phyloP scores from a whole-genome alignment of 2,888 invertebrate genomes.

The Margaritifera margaritifera region DNA sequence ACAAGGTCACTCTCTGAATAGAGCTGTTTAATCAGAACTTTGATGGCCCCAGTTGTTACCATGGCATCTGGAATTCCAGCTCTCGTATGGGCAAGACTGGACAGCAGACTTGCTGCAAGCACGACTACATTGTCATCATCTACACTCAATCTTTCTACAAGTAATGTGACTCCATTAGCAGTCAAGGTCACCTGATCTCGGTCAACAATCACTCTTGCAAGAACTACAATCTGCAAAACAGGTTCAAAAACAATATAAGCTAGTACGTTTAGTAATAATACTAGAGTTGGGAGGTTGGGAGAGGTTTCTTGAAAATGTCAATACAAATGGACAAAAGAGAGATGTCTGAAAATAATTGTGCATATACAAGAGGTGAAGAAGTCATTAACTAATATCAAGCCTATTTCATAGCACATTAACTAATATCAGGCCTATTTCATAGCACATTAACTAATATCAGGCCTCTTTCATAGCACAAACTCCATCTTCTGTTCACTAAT shows the following conservation, averaged over 20 bases:
- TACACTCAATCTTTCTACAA: constrained; percentile 65
- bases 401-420: no score
- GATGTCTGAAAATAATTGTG: no score
- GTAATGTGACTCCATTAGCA: constrained; percentile 66
- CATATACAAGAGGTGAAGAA: no score
- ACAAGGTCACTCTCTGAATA: constrained; percentile 65
- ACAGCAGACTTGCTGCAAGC: constrained; percentile 67
- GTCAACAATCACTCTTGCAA: constrained; percentile 70
- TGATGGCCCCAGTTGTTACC: constrained; percentile 69
- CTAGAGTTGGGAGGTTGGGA: background rate
- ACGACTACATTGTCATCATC: constrained; percentile 68
- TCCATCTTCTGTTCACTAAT: no score
- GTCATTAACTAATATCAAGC: no score
- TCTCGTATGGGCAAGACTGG: constrained; percentile 71
- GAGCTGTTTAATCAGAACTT: constrained; percentile 62
- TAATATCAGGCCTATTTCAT: no score
- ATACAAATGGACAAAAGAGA: no score
- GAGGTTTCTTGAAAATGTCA: no score
- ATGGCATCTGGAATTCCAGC: constrained; percentile 73
- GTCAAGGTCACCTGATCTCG: constrained; percentile 70
- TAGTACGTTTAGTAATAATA: background rate
- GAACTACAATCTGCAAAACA: constrained; percentile 66
- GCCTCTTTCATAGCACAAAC: no score
- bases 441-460: no score
- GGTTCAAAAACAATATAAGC: background rate